Conservation (phyloP, 2,888 invertebrate species). For the Tipula confusa region DNA sequence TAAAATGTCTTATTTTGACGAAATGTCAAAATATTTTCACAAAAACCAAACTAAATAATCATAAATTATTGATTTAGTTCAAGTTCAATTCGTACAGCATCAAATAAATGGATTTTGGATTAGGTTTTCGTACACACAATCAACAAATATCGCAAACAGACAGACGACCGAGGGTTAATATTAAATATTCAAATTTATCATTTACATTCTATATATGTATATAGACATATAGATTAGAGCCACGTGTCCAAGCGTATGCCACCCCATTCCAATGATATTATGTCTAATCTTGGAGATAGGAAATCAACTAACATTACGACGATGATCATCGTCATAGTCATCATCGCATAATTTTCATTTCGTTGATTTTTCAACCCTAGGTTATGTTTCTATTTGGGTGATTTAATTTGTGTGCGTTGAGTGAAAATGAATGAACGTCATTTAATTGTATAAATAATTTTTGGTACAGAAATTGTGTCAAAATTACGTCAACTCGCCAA, state of each 20-base stretch:
- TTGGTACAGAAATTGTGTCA: too few relatives aligned
- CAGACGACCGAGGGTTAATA: neutral
- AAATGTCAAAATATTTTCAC: constrained; percentile 16
- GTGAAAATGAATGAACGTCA: neutral
- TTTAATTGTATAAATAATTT: neutral
- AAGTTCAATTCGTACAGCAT: neutral
- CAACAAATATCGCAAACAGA: neutral
- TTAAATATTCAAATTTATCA: constrained; percentile 26
- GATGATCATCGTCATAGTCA: constrained; percentile 6
- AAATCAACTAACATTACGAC: constrained; percentile 7
- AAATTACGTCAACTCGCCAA: too few relatives aligned
- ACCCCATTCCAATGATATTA: neutral
- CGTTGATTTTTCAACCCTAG: neutral
- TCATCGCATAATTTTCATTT: constrained; percentile 8
- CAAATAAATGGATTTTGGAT: constrained; percentile 20
- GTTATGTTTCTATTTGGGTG: neutral
- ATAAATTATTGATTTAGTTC: constrained; percentile 4
- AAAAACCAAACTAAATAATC: neutral
- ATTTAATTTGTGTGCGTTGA: neutral
- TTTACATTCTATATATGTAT: neutral
- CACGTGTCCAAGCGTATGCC: constrained; percentile 28
- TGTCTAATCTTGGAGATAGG: neutral
- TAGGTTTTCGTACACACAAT: neutral
- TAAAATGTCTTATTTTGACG: neutral
- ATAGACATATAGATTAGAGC: neutral